Conservation (phyloP, 2,113 vertebrate genomes). For the Prunella fulvescens region DNA sequence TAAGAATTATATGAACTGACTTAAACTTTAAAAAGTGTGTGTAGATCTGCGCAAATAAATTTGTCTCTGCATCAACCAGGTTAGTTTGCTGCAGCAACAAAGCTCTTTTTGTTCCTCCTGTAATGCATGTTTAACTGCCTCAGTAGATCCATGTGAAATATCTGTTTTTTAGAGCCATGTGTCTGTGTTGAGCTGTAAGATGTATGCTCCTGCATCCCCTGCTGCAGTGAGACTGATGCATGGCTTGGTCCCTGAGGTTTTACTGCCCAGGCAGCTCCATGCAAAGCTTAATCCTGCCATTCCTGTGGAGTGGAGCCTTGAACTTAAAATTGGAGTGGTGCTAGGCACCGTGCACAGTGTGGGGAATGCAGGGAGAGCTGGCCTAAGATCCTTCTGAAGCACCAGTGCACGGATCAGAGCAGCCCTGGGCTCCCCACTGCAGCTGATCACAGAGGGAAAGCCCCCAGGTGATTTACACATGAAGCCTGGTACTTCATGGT, state of each 20-base stretch:
- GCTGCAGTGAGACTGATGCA: background rate
- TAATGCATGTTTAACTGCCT: background rate
- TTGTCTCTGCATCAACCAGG: background rate
- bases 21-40: background rate
- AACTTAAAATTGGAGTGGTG: background rate
- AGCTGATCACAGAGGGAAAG: background rate
- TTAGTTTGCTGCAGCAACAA: background rate
- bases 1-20: background rate
- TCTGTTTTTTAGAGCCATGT: background rate
- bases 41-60: background rate
- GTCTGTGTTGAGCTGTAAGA: background rate
- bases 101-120: background rate
- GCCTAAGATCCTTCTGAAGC: background rate
- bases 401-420: fast-evolving
- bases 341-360: background rate
- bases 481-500: background rate
- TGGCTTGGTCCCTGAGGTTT: background rate
- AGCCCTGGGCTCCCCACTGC: background rate
- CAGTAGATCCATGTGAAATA: background rate
- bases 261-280: background rate
- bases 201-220: background rate
- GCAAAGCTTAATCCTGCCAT: background rate
- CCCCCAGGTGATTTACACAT: background rate
- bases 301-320: background rate
- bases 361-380: background rate